Conservation (phyloP, 2,888 invertebrate genomes). For the Pseudolycoriella hygida region DNA sequence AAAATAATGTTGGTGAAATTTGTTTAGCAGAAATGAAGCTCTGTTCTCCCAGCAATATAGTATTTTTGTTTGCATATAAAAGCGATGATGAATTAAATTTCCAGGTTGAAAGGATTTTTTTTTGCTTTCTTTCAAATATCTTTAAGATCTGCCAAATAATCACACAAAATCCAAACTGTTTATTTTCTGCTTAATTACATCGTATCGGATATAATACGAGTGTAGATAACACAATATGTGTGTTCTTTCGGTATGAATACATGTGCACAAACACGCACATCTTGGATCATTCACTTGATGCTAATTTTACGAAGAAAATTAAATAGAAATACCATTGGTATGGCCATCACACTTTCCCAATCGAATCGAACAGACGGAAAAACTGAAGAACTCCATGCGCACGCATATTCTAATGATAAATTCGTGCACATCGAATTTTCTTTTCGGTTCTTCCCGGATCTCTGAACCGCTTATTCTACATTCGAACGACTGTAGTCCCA, state of each 20-base stretch:
- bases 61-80: too few species aligned
- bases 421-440: neutral
- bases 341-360: too few species aligned
- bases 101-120: too few species aligned
- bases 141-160: neutral
- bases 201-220: neutral
- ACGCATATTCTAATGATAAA: neutral
- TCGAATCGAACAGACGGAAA: too few species aligned
- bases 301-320: neutral
- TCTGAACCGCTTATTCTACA: conserved; percentile 10
- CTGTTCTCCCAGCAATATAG: too few species aligned
- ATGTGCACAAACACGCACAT: neutral
- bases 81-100: too few species aligned
- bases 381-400: neutral
- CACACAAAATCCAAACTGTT: neutral
- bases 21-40: too few species aligned
- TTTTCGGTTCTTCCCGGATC: conserved; percentile 3
- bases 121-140: too few species aligned
- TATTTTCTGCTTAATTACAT: neutral
- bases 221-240: too few species aligned
- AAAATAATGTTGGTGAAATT: too few species aligned
- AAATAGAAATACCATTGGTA: neutral
- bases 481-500: conserved; percentile 33
- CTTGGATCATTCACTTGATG: neutral
- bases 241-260: too few species aligned